Evolutionary conservation across 2,888 invertebrate genomes (phyloP), one percentile per base, ranked within the genome.

Genomic region (Stenurella melanura): DNA sequence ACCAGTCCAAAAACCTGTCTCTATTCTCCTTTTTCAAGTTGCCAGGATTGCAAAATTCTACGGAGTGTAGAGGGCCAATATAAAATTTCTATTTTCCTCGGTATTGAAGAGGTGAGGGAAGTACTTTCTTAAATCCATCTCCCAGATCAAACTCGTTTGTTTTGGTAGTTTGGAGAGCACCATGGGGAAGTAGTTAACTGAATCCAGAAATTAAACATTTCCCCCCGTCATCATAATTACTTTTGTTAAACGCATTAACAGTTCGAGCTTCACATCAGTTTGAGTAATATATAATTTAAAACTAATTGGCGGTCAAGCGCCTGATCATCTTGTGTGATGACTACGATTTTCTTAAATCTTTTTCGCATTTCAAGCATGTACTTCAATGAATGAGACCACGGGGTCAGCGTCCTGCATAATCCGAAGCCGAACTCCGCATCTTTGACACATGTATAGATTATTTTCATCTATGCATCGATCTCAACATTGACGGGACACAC

Each of bases 131-230:
- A 60, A 7, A 61, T 17, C 30, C 57, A 12, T 10, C 3, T 0
- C 18, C 10, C 5, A 75, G 61, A 5, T 56, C 70, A n/a, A 75
- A 75, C 9, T 77, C 80, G 73, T 77, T 74, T 30, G 80, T 75
- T 77, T 74, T 30, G 80, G 80, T 64, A 83, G 58, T 38, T 56
- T 34, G 10, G 80, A 75, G 80, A 77, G 30, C 0, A 7, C 30
- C 9, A 34, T 34, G 3, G 30, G 30, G 30, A 9, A n/a, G 5
- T 34, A 34, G 58, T 83, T 80, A 80, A 19, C 87, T 4, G 88
- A 87, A 84, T 78, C 78, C 12, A 76, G 54, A 58, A 80, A 77
- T 66, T 71, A 71, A 21, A 80, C 70, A 70, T 79, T 78, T 30
- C 68, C 64, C 4, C 73, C 56, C 12, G 38, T 58, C 78, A 78